Percentiles rank a stretch among this genome's conserved stretches.
phyloP scores from a whole-genome alignment of 2,888 invertebrate genomes.

The Hesperia comma region DNA sequence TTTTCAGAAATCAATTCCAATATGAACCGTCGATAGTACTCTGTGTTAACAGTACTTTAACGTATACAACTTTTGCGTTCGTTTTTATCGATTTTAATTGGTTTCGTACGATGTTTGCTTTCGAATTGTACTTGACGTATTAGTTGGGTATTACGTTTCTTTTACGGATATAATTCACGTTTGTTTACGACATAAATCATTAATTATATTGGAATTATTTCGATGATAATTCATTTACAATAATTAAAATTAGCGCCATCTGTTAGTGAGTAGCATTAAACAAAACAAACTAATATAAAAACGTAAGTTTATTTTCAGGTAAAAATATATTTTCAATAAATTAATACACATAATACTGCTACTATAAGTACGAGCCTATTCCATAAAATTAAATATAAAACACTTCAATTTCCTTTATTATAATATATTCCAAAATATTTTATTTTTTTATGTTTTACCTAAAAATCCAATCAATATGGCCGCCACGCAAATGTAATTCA shows the following conservation, averaged over 20 bases:
- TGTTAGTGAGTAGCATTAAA: not conserved
- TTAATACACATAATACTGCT: too few species aligned
- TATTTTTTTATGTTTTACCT: too few species aligned
- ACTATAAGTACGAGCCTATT: too few species aligned
- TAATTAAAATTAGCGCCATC: not conserved
- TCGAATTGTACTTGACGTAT: conserved; percentile 5
- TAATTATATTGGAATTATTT: not conserved
- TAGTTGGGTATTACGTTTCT: not conserved
- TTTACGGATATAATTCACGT: not conserved
- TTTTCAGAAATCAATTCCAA: conserved; percentile 39
- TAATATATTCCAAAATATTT: not conserved
- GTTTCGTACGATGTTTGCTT: conserved; percentile 8
- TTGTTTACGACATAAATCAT: not conserved
- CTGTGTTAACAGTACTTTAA: conserved; percentile 13
- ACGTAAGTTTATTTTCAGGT: too few species aligned
- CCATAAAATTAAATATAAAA: too few species aligned
- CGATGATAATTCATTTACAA: too few species aligned
- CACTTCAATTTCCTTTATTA: too few species aligned
- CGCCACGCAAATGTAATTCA: not conserved
- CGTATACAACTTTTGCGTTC: conserved; percentile 4
- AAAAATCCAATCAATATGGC: not conserved
- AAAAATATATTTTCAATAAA: too few species aligned
- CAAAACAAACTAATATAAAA: too few species aligned
- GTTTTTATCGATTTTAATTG: conserved; percentile 20
- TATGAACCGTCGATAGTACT: conserved; percentile 25